phyloP scores from a whole-genome alignment of 2,797 vertebrate species.

The Bucorvus abyssinicus region DNA sequence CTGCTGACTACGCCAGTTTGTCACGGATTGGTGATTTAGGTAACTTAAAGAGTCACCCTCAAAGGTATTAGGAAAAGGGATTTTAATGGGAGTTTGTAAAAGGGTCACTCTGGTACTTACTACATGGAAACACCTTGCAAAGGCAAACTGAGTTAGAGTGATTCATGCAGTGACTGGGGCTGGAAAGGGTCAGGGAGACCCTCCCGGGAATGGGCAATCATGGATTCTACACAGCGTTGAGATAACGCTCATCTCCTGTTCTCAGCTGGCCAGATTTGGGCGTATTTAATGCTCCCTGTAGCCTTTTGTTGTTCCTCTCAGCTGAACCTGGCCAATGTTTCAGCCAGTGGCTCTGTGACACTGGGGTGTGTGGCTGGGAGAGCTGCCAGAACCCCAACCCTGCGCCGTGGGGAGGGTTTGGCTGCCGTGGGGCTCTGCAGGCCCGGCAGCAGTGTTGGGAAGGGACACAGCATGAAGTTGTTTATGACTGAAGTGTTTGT shows the following conservation, averaged over 20 bases:
- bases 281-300: accelerated
- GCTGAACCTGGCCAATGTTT: not conserved
- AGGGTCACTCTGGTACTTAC: not conserved
- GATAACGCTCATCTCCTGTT: not conserved
- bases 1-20: not conserved
- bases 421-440: too few species aligned
- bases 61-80: not conserved
- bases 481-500: too few species aligned
- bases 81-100: not conserved
- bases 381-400: not conserved
- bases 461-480: too few species aligned
- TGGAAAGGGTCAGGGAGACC: not conserved
- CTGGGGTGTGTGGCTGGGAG: not conserved
- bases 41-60: not conserved
- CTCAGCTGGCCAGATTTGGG: accelerated
- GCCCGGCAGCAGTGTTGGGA: too few species aligned
- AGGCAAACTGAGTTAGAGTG: not conserved
- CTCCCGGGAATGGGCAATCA: not conserved
- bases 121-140: not conserved
- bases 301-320: not conserved
- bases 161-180: not conserved
- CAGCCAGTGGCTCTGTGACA: too few species aligned
- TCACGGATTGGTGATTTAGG: not conserved
- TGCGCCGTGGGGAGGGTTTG: too few species aligned
- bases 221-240: not conserved